A percentile compares a stretch with the other conserved stretches of the same genome.
Evolutionary conservation across 2,113 vertebrate genomes (phyloP).

Genomic region (Lophura nycthemera): DNA sequence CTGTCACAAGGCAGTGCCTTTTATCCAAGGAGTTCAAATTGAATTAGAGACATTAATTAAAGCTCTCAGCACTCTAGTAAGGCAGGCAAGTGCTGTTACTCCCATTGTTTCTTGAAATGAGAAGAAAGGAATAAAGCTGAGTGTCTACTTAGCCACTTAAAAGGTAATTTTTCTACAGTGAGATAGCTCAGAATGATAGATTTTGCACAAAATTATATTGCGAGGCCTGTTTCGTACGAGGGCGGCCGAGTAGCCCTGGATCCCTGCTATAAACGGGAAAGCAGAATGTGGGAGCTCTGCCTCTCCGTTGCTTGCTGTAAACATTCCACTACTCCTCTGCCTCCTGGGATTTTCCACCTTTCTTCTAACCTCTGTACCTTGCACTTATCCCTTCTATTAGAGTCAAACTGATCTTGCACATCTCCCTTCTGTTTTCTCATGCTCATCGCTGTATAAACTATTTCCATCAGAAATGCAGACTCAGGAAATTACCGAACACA

Average conservation of each 20-base stretch:
- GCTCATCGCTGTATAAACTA: background rate
- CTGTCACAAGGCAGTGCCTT: conserved; percentile 66
- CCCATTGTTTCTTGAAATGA: conserved; percentile 68
- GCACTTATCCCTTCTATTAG: conserved; percentile 20
- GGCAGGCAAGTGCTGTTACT: conserved; percentile 62
- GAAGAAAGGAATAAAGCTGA: conserved; percentile 62
- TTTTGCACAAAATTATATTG: conserved; percentile 30
- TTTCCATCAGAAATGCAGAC: conserved; percentile 45
- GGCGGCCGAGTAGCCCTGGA: too few relatives aligned
- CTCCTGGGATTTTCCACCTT: conserved; percentile 25
- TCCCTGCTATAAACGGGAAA: too few relatives aligned
- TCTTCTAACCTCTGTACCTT: background rate
- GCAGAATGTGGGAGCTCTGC: too few relatives aligned
- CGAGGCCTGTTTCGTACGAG: too few relatives aligned
- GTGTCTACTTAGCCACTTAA: conserved; percentile 65
- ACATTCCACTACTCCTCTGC: background rate
- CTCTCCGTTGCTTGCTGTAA: background rate
- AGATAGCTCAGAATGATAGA: conserved; percentile 35
- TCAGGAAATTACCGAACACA: conserved; percentile 5
- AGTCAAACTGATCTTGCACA: conserved; percentile 20
- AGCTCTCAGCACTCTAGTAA: conserved; percentile 65
- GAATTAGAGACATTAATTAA: conserved; percentile 73
- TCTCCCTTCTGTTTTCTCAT: conserved; percentile 11
- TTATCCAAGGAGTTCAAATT: conserved; percentile 73
- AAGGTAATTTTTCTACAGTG: conserved; percentile 56